These are phyloP conservation scores for Drosophila nigrodunni DNA, from an alignment of 1,140 invertebrate species.

Conservation along the genomic window DNA sequence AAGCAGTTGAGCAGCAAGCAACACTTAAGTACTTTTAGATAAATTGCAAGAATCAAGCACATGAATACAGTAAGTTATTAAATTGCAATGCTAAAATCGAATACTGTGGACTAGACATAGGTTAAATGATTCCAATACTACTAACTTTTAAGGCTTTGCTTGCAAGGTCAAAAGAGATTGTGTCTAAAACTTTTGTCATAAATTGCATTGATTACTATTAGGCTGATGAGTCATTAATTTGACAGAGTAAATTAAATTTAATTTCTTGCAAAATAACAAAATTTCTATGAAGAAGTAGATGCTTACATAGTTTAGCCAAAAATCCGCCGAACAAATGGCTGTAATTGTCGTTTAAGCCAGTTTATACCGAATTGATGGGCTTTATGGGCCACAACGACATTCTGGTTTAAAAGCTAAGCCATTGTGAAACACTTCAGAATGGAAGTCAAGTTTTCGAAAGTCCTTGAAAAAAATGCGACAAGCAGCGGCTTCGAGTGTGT, in stretches of 20 bases:
- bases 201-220: too few species aligned
- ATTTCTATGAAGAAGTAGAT: not conserved
- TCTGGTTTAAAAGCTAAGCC: constrained; percentile 47
- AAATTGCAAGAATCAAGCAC: not conserved
- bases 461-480: constrained; percentile 34
- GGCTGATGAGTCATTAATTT: too few species aligned
- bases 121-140: too few species aligned
- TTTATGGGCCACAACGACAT: constrained; percentile 45
- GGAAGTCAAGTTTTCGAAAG: constrained; percentile 34
- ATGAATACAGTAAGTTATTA: not conserved
- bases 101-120: too few species aligned
- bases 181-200: too few species aligned
- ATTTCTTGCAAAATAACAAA: not conserved
- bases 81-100: too few species aligned
- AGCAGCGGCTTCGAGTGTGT: not conserved
- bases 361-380: constrained; percentile 40
- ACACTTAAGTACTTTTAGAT: not conserved
- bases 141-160: too few species aligned
- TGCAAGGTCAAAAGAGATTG: too few species aligned
- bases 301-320: constrained; percentile 37
- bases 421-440: constrained; percentile 33
- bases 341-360: constrained; percentile 42
- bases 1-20: not conserved
- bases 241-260: too few species aligned
- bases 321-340: constrained; percentile 42